Conservation (phyloP, 2,888 invertebrate species). For the Patella pellucida region DNA sequence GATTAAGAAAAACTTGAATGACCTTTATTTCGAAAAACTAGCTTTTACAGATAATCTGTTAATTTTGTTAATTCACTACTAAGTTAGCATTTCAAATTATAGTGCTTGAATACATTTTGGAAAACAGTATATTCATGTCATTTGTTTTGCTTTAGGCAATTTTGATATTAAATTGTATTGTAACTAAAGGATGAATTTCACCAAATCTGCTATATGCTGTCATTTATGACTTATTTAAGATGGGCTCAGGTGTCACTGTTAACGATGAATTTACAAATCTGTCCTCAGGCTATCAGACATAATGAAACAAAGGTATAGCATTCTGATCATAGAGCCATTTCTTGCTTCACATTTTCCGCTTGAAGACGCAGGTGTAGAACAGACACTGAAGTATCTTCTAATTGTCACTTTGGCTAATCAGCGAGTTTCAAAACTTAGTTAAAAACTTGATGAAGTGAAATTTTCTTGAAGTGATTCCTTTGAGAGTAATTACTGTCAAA, state of each 20-base stretch:
- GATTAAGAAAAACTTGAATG: too few species aligned
- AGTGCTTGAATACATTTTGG: too few species aligned
- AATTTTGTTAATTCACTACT: too few species aligned
- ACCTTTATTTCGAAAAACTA: too few species aligned
- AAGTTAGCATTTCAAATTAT: too few species aligned
- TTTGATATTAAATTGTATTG: too few species aligned
- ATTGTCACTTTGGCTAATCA: not conserved
- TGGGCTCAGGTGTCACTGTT: not conserved
- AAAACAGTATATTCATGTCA: too few species aligned
- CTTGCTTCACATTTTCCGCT: not conserved
- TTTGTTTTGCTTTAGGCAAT: too few species aligned
- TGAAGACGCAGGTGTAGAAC: not conserved
- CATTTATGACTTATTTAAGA: not conserved
- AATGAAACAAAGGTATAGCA: slow-evolving; percentile 5
- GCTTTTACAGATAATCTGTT: too few species aligned
- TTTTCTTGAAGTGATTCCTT: slow-evolving; percentile 2
- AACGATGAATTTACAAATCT: not conserved
- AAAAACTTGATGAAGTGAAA: slow-evolving; percentile 9
- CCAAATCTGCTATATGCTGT: too few species aligned
- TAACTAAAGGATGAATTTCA: too few species aligned
- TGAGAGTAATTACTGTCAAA: slow-evolving; percentile 9
- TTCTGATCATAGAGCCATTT: not conserved
- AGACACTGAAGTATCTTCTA: slow-evolving; percentile 2
- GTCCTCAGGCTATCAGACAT: not conserved
- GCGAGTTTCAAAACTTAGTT: slow-evolving; percentile 11